phyloP scores from a whole-genome alignment of 2,113 vertebrate species.

The Pangasianodon gigas region DNA sequence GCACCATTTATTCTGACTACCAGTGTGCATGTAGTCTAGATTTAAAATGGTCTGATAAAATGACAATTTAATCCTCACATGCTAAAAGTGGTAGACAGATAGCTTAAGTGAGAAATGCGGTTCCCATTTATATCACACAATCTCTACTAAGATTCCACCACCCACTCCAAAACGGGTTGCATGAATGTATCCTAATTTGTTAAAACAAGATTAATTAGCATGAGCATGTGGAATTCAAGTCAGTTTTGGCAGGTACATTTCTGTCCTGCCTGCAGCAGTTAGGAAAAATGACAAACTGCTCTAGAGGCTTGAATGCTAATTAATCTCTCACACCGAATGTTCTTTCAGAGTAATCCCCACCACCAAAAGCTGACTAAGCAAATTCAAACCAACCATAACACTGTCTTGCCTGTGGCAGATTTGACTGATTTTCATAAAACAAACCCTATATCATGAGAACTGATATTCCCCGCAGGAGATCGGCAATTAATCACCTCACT shows the following conservation, averaged over 20 bases:
- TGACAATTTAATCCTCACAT: neutral
- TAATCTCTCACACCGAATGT: neutral
- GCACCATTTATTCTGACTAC: neutral
- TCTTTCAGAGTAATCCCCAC: slow-evolving; percentile 13
- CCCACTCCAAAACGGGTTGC: neutral
- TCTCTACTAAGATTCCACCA: neutral
- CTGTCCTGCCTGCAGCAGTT: slow-evolving; percentile 7
- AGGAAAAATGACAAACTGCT: neutral
- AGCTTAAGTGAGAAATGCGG: neutral
- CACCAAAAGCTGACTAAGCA: neutral
- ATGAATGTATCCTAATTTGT: neutral
- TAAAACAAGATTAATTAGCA: neutral
- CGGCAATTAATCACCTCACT: neutral
- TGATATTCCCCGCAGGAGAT: neutral
- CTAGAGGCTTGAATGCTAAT: neutral
- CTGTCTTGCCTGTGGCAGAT: neutral
- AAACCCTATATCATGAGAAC: neutral
- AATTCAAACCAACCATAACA: slow-evolving; percentile 9
- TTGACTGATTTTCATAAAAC: slow-evolving; percentile 13
- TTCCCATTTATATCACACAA: neutral
- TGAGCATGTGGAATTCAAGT: neutral
- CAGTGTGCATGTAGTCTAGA: neutral
- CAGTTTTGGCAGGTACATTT: neutral
- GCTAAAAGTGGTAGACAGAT: neutral
- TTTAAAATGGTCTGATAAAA: neutral